A percentile compares a stretch with the other conserved stretches of the same genome.
phyloP scores from a whole-genome alignment of 35 echinoderm and acorn worm species.

The Diadema setosum region DNA sequence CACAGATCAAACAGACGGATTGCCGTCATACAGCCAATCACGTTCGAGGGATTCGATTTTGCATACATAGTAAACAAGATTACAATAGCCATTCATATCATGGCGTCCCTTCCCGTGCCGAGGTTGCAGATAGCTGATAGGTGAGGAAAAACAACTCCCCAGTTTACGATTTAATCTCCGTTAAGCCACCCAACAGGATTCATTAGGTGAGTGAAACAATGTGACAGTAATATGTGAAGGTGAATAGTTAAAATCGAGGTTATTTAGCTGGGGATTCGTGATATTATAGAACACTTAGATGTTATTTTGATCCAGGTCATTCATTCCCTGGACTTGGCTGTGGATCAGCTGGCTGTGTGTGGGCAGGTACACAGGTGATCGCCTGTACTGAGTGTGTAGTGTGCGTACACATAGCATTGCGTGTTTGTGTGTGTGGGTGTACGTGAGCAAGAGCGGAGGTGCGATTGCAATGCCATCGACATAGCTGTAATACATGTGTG shows the following conservation, averaged over 20 bases:
- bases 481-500: too few species aligned
- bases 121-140: not conserved
- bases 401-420: too few species aligned
- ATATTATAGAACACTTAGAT: too few species aligned
- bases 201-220: not conserved
- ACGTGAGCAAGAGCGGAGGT: too few species aligned
- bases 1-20: too few species aligned
- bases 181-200: not conserved
- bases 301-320: not conserved
- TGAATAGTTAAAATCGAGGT: not conserved
- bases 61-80: slow-evolving; percentile 16
- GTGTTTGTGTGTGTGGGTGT: too few species aligned
- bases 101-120: slow-evolving; percentile 8
- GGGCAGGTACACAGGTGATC: too few species aligned
- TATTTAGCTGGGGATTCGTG: not conserved
- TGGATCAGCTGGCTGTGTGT: too few species aligned
- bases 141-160: not conserved
- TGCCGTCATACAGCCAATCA: not conserved
- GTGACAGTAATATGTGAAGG: not conserved
- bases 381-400: too few species aligned
- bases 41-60: not conserved
- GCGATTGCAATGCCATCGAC: too few species aligned
- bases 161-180: not conserved
- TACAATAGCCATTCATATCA: not conserved
- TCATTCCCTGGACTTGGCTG: not conserved